Base-by-base conservation (phyloP, 92 coral and sea anemone species). In the Heteractis magnifica region DNA sequence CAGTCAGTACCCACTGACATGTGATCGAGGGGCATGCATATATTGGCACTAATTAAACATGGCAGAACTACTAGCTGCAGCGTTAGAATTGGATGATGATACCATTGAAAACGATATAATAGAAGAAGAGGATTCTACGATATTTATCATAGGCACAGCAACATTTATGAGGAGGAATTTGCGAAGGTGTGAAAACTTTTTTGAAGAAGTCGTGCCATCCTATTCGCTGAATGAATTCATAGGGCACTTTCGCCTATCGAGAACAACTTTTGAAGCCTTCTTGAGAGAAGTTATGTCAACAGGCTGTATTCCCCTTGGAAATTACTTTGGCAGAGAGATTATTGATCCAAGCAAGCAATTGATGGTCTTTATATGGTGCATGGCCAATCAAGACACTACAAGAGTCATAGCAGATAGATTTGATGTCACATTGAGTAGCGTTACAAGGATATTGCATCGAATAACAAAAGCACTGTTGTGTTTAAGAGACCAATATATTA, bases 341-440 rank as follows among this genome's bases (percentile, higher is more conserved):
- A 82, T 85, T 65, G 86, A 86, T 71, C 84, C 87, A 15, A 70
- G 44, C 11, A 89, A 85, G 50, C 84, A 86, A 85, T 77, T 89
- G 77, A 77, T 84, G 19, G 87, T 64, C n/a, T 77, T 82, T 82
- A 10, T 89, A 16, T 82, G 87, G 92, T 76, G 77, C 16, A 76
- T 85, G 83, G 92, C 86, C 55, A 85, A 85, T 60, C 84, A 89
- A 78, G 89, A 85, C 64, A 41, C 77, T 62, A 18, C 78, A 65
- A 68, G 87, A n/a, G 77, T 73, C 10, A 86, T 85, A 8, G 86
- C 87, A 48, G 92, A 89, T 59, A 72, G 92, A 13, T 89, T 89
- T 71, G 64, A 89, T 68, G 85, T 89, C 79, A 81, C 87, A 18
- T 77, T 85, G 92, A 80, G 81, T 71, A 85, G 86, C 77, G 92